These are phyloP conservation scores for Heliconius hortense DNA, from an alignment of 2,888 invertebrate genomes.

Conservation along the genomic window DNA sequence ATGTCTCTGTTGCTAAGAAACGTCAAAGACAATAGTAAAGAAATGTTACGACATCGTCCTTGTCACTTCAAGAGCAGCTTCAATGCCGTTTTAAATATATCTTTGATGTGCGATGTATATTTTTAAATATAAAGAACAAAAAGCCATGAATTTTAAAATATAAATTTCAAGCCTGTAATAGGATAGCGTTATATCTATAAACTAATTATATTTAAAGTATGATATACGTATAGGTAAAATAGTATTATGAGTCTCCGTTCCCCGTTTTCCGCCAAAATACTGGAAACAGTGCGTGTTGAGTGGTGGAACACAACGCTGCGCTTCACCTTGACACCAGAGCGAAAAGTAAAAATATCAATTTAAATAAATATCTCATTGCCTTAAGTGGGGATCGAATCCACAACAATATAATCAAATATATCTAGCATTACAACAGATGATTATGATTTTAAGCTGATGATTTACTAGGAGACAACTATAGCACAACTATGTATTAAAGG, in stretches of 20 bases:
- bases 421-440: too few relatives aligned
- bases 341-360: too few relatives aligned
- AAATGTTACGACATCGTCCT: slow-evolving; percentile 3
- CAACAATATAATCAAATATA: too few relatives aligned
- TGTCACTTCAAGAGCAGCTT: slow-evolving; percentile 4
- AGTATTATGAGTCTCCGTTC: too few relatives aligned
- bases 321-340: too few relatives aligned
- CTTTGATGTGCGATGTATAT: not conserved
- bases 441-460: too few relatives aligned
- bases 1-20: not conserved
- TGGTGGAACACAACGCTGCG: too few relatives aligned
- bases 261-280: too few relatives aligned
- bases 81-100: slow-evolving; percentile 12
- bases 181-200: not conserved
- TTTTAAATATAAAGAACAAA: not conserved
- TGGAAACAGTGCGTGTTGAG: too few relatives aligned
- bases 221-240: not conserved
- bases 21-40: slow-evolving; percentile 2
- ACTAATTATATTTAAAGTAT: not conserved
- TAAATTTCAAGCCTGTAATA: too few relatives aligned
- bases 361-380: too few relatives aligned
- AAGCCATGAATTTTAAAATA: not conserved
- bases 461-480: not conserved
- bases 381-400: too few relatives aligned
- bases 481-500: not conserved